Evolutionary conservation across 1,140 invertebrate species (phyloP).

Genomic region (Camponotus pennsylvanicus): DNA sequence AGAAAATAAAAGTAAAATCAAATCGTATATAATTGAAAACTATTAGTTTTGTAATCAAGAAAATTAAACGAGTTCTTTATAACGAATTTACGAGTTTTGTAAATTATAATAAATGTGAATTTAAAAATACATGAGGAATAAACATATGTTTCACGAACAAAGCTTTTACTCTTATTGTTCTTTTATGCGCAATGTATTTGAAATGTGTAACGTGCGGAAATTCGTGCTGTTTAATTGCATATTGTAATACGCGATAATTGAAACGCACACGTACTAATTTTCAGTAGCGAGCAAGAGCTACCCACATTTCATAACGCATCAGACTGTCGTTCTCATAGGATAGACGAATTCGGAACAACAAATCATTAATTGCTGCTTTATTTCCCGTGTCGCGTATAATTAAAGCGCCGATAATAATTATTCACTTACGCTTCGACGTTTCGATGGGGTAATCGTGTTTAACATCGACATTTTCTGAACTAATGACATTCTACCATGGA

Average conservation of each 20-base stretch:
- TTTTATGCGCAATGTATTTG: neutral
- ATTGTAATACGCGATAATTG: constrained; percentile 32
- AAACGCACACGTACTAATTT: constrained; percentile 47
- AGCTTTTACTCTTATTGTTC: constrained; percentile 32
- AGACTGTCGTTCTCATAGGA: constrained; percentile 67
- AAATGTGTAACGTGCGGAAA: constrained; percentile 39
- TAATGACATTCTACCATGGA: constrained; percentile 51
- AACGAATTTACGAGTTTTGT: neutral
- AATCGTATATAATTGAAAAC: neutral
- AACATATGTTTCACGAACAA: neutral
- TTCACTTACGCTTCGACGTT: constrained; percentile 53
- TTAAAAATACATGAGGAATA: neutral
- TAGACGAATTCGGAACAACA: constrained; percentile 58
- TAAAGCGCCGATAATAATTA: constrained; percentile 77
- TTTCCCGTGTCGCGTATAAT: constrained; percentile 77
- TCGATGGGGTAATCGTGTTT: constrained; percentile 20
- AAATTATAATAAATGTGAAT: neutral
- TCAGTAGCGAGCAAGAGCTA: constrained; percentile 12
- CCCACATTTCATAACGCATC: constrained; percentile 49
- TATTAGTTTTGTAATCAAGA: neutral
- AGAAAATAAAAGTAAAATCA: neutral
- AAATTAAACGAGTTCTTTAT: neutral
- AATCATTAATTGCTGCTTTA: constrained; percentile 76
- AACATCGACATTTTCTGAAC: constrained; percentile 44
- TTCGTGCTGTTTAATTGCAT: constrained; percentile 40